Base-by-base conservation (phyloP, 23 tunicate genomes). In the Clavelina lepadiformis region DNA sequence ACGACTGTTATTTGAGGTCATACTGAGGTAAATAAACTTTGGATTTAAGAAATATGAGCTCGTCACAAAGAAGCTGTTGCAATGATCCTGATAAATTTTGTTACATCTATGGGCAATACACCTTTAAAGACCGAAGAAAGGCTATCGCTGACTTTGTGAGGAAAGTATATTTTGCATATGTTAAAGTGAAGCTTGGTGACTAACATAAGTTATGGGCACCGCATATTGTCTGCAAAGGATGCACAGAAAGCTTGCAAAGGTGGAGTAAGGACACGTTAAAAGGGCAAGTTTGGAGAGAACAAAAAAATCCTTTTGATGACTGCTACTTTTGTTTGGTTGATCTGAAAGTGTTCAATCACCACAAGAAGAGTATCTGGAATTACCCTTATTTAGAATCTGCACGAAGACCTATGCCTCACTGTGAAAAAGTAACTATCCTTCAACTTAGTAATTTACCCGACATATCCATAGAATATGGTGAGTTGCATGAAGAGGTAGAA, bases 401-500 rank as follows among this genome's bases (percentile, higher is more conserved):
- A n/a, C 59, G 21, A 27, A 24, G 59, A 53, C 59, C 21, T 24
- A 27, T 53, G 59, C 21, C 22, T 53, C 59, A 53, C 59, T 53
- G 59, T 53, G 59, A 8, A 27, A n/a, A 53, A 53, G 59, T 11
- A 8, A 6, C 59, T 11, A 27, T 53, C 26, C 59, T 27, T 53
- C 15, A 53, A 53, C 23, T 53, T 53, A 53, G 21, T 27, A n/a
- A n/a, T n/a, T n/a, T 53, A 53, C 59, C 22, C 23, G 59, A 53
- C 59, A 53, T 53, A 53, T 53, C 59, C 59, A 53, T 53, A n/a
- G 59, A 53, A 13, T 53, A 53, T 53, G 18, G 5, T n/a, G 20
- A 53, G 21, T 53, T 53, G 20, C 59, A 53, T 53, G 21, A 53
- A 53, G 59, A 53, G 59, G 21, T 53, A 53, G 59, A n/a, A 53